Conservation (phyloP, 2,113 vertebrate genomes). For the Zosterops lateralis region DNA sequence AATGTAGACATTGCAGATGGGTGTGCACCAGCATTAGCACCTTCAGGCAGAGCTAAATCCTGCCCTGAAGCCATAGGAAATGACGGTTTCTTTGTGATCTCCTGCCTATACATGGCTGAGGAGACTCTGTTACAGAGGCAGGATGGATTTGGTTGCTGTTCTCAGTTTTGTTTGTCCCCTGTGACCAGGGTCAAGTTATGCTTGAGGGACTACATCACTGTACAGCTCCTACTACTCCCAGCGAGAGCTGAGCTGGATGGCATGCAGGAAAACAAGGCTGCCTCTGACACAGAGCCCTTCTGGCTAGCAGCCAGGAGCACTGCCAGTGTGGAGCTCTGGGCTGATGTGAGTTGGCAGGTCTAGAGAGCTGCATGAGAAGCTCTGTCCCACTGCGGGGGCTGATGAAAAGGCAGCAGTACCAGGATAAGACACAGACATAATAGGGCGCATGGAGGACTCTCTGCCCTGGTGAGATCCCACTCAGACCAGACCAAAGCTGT, state of each 20-base stretch:
- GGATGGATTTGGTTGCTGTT: neutral
- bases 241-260: neutral
- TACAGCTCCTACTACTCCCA: neutral
- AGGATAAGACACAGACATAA: neutral
- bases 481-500: neutral
- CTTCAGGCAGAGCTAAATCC: neutral
- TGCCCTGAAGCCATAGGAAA: neutral
- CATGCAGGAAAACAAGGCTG: neutral
- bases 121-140: neutral
- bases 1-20: fast-evolving
- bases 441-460: fast-evolving
- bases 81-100: neutral
- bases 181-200: neutral
- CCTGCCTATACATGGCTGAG: neutral
- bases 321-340: neutral
- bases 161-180: neutral
- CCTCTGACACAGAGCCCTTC: neutral
- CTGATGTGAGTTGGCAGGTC: neutral
- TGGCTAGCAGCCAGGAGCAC: neutral
- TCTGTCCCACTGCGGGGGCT: fast-evolving
- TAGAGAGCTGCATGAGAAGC: neutral
- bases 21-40: neutral
- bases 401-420: neutral
- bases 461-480: neutral
- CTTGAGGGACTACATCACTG: fast-evolving